These are phyloP conservation scores for Enteromius radiatus DNA, from an alignment of 2,797 vertebrate genomes.

Conservation along the genomic window DNA sequence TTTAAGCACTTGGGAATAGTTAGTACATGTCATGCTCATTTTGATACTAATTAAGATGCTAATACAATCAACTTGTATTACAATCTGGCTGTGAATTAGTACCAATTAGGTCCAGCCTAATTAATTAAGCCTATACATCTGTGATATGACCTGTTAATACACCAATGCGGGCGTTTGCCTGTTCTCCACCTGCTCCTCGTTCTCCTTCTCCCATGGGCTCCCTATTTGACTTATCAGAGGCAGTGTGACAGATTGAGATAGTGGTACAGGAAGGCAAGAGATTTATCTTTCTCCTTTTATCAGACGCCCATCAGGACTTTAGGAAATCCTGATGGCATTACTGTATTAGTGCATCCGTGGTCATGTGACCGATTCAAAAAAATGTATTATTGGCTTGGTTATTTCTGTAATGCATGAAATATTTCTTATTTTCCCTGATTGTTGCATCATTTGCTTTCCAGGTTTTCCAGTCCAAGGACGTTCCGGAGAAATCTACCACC, in stretches of 20 bases:
- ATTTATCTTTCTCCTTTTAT: slow-evolving; percentile 62
- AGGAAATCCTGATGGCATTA: slow-evolving; percentile 34
- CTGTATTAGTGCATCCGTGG: neutral
- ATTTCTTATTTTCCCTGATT: slow-evolving; percentile 20
- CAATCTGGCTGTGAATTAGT: slow-evolving; percentile 1
- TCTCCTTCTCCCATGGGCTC: slow-evolving; percentile 58
- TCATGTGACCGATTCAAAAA: slow-evolving; percentile 6
- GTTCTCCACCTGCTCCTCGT: slow-evolving; percentile 52
- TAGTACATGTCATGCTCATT: slow-evolving; percentile 23
- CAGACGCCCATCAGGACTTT: slow-evolving; percentile 59
- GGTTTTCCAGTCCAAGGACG: slow-evolving; percentile 93
- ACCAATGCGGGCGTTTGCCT: neutral
- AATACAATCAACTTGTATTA: neutral
- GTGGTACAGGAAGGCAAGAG: slow-evolving; percentile 53
- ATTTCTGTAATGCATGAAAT: neutral
- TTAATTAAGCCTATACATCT: slow-evolving; percentile 31
- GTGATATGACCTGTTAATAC: slow-evolving; percentile 27
- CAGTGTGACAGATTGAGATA: slow-evolving; percentile 50
- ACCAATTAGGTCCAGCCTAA: slow-evolving; percentile 36
- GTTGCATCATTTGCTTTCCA: slow-evolving; percentile 63
- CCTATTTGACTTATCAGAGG: slow-evolving; percentile 64
- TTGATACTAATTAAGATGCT: slow-evolving; percentile 30
- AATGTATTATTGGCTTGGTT: neutral
- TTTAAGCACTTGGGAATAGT: neutral
- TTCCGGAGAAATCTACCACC: slow-evolving; percentile 89